Percentiles rank a stretch among this genome's conserved stretches.
Conservation (phyloP, 2,797 vertebrate genomes). For the Leucoraja ocellata region DNA sequence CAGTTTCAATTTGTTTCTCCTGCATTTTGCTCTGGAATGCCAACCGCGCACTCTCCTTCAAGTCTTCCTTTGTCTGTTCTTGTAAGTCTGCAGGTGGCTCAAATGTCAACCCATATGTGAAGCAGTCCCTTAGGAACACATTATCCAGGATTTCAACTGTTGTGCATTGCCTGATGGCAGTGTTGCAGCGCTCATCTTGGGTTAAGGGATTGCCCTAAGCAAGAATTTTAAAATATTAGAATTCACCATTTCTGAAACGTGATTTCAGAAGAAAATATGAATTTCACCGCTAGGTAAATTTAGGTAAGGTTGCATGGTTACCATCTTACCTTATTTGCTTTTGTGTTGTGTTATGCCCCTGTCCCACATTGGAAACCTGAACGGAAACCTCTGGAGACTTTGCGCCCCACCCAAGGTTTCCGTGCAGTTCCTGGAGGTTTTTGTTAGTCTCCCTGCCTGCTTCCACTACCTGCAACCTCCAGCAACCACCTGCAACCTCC, state of each 20-base stretch:
- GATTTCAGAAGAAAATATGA: conserved; percentile 10
- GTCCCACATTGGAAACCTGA: too few species aligned
- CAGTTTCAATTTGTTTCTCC: conserved; percentile 31
- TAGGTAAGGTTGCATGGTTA: not conserved
- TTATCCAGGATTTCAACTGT: conserved; percentile 43
- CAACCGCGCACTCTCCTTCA: conserved; percentile 39
- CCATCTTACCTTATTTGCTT: not conserved
- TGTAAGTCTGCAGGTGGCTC: not conserved
- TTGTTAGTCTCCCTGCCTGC: too few species aligned
- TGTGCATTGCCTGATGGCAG: conserved; percentile 37
- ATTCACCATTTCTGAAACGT: not conserved
- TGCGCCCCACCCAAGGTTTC: too few species aligned
- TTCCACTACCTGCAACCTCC: too few species aligned
- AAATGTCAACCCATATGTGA: not conserved
- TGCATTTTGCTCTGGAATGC: conserved; percentile 36
- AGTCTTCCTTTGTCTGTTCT: conserved; percentile 37
- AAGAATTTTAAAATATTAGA: not conserved
- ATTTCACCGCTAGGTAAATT: not conserved
- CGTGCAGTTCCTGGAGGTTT: too few species aligned
- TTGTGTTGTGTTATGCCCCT: not conserved
- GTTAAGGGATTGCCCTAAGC: conserved; percentile 40
- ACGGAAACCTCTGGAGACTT: too few species aligned
- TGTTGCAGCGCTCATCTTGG: conserved; percentile 28
- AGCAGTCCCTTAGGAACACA: not conserved
- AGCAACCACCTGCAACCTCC: too few species aligned